Evolutionary conservation across 2,113 vertebrate genomes (phyloP).

Genomic region (Bucco capensis): DNA sequence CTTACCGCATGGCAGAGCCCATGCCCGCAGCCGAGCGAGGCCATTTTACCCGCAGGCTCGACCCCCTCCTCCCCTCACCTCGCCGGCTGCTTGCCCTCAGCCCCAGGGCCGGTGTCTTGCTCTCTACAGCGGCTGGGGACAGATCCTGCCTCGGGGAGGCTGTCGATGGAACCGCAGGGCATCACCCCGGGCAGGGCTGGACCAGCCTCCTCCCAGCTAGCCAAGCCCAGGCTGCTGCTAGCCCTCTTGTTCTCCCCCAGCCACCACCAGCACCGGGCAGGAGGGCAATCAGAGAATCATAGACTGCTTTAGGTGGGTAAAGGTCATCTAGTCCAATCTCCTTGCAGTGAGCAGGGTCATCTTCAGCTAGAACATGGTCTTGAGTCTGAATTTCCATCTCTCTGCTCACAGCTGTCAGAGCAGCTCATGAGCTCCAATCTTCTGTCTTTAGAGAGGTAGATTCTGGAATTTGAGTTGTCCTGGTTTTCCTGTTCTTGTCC

Average conservation of each 20-base stretch:
- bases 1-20: not conserved
- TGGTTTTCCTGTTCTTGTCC: not conserved
- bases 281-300: not conserved
- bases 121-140: not conserved
- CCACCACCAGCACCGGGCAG: not conserved
- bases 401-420: not conserved
- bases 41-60: not conserved
- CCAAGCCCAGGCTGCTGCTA: not conserved
- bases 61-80: not conserved
- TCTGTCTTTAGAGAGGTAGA: not conserved
- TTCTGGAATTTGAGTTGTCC: not conserved
- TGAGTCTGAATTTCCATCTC: not conserved
- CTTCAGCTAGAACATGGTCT: not conserved
- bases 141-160: not conserved
- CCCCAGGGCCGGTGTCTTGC: not conserved
- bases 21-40: not conserved
- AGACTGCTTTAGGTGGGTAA: not conserved
- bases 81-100: not conserved
- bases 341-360: not conserved
- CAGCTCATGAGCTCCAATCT: not conserved
- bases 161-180: not conserved
- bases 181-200: not conserved
- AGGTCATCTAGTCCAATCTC: not conserved
- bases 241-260: accelerated
- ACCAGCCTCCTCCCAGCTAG: not conserved